Base-by-base conservation (phyloP, 1,140 invertebrate species). In the Drosophila nigrodunni region DNA sequence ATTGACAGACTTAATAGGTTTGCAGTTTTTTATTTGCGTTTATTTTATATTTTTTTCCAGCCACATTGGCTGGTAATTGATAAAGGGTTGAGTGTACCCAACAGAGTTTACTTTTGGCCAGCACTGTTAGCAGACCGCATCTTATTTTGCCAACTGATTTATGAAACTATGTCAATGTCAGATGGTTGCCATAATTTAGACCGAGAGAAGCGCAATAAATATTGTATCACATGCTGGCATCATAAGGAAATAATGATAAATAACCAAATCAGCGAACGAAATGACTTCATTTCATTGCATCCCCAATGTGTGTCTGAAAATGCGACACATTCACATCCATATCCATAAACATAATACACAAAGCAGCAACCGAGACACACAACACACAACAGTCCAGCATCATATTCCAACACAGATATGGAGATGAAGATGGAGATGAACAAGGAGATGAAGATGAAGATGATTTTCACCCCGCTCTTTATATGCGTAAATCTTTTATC, bases 231-330 rank as follows among this genome's bases (percentile, higher is more conserved):
- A 89, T 88, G 80, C 50, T 87, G 85, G 64, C 85, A 66, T 89
- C 80, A 90, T 89, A 89, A 81, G 74, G 78, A 78, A 89, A 90
- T 89, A 89, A 89, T 90, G 85, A 89, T 89, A 89, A 89, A 89
- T 89, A 89, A 89, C 85, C 85, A 89, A 89, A 89, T 89, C 85
- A 89, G 80, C 77, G 62, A 72, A 34, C 65, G 57, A 77, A 89
- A 89, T 89, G 86, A 89, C 85, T 89, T 89, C 86, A 81, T 81
- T 80, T 68, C 69, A 72, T 66, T 60, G 64, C 73, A 87, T 57
- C 15, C 25, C 10, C n/a, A 41, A 44, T 39, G 10, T 37, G 7
- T 35, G 43, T 35, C 39, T 59, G 15, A 6, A 52, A 15, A 68
- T 86, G 82, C 78, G 75, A 54, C 82, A 80, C 54, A 76, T 68